Evolutionary conservation across 2,113 vertebrate genomes (phyloP).

Genomic region (Malurus alboscapulatus): DNA sequence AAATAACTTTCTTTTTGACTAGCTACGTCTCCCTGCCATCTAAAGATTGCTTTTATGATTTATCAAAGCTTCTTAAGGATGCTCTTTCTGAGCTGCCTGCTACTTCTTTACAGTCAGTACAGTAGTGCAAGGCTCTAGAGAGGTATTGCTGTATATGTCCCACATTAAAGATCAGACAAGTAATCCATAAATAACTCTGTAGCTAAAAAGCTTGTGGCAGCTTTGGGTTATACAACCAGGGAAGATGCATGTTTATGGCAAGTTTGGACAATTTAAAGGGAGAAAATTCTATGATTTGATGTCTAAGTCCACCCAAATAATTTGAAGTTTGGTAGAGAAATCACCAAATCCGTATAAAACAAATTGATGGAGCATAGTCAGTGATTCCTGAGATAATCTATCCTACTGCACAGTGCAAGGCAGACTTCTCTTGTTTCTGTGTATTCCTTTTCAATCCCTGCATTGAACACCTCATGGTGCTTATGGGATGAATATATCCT

Average conservation of each 20-base stretch:
- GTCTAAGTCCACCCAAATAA: not conserved
- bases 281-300: not conserved
- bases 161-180: conserved; percentile 8
- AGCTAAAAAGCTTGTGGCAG: conserved; percentile 3
- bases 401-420: not conserved
- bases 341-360: not conserved
- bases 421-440: rapidly evolving
- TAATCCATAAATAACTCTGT: conserved; percentile 37
- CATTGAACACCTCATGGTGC: not conserved
- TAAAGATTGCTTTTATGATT: conserved; percentile 40
- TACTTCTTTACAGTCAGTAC: not conserved
- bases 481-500: not conserved
- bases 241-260: not conserved
- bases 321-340: not conserved
- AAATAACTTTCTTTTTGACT: conserved; percentile 38
- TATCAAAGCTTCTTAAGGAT: conserved; percentile 46
- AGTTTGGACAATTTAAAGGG: not conserved
- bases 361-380: not conserved
- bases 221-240: not conserved
- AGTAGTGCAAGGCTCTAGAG: not conserved
- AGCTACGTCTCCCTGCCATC: not conserved
- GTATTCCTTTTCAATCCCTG: not conserved
- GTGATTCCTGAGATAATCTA: not conserved
- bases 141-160: not conserved
- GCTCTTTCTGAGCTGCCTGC: conserved; percentile 9